A percentile compares a stretch with the other conserved stretches of the same genome.
These are phyloP conservation scores for Phymatocera aterrima DNA, from an alignment of 2,888 invertebrate species.

Conservation along the genomic window DNA sequence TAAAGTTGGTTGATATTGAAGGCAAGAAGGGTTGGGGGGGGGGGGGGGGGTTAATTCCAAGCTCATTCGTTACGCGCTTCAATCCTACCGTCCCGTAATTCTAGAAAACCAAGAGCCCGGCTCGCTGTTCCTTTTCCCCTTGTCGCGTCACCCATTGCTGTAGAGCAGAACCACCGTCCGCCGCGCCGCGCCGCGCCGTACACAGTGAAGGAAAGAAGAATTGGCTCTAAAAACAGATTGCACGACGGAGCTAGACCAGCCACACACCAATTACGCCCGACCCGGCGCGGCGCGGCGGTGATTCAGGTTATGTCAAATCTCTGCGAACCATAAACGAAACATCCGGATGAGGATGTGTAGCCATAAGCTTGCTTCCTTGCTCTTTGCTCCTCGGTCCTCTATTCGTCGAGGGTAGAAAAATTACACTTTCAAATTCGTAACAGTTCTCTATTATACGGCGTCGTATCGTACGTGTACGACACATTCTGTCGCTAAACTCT, in stretches of 20 bases:
- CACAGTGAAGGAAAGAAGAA: slow-evolving; percentile 37
- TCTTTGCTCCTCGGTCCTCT: too few species aligned
- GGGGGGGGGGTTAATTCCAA: slow-evolving; percentile 45
- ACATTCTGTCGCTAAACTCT: too few species aligned
- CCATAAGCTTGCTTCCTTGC: too few species aligned
- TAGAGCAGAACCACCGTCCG: slow-evolving; percentile 9
- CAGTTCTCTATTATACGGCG: too few species aligned
- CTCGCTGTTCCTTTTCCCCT: neutral
- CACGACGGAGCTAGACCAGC: slow-evolving; percentile 28
- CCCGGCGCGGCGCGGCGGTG: too few species aligned
- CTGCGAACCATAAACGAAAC: slow-evolving; percentile 5
- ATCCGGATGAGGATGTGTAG: too few species aligned
- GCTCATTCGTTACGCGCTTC: slow-evolving; percentile 45
- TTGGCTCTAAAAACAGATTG: slow-evolving; percentile 49
- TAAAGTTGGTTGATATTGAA: slow-evolving; percentile 13
- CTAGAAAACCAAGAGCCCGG: slow-evolving; percentile 40
- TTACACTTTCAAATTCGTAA: too few species aligned
- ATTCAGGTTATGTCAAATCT: slow-evolving; percentile 12
- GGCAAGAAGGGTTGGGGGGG: slow-evolving; percentile 2
- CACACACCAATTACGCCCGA: slow-evolving; percentile 36
- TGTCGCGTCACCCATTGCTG: too few species aligned
- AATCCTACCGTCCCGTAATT: slow-evolving; percentile 42
- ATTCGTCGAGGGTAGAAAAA: too few species aligned
- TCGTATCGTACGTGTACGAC: too few species aligned
- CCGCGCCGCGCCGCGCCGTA: neutral